phyloP scores from a whole-genome alignment of 1,140 invertebrate species.

The Musca domestica region DNA sequence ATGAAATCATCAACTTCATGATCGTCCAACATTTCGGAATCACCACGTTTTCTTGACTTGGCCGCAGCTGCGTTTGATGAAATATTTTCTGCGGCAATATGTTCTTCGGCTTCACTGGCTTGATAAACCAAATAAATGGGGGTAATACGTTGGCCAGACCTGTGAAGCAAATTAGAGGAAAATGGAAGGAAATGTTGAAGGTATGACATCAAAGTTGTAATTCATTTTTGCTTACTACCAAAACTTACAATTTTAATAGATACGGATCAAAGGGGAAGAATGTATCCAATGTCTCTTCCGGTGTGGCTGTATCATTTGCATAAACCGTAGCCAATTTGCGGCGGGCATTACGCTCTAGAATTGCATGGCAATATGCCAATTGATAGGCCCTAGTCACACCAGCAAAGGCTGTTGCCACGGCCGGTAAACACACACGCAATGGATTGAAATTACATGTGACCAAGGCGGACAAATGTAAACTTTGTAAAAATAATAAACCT shows the following conservation, averaged over 20 bases:
- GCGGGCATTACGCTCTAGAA: constrained; percentile 82
- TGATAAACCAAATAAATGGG: constrained; percentile 55
- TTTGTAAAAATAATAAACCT: constrained; percentile 77
- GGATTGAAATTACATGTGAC: constrained; percentile 84
- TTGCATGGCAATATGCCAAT: constrained; percentile 85
- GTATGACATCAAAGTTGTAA: not conserved
- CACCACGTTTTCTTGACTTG: constrained; percentile 48
- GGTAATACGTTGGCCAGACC: constrained; percentile 53
- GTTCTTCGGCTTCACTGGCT: constrained; percentile 39
- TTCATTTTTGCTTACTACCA: not conserved
- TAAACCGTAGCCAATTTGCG: constrained; percentile 62
- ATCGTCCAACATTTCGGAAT: constrained; percentile 48
- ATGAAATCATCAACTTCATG: constrained; percentile 45
- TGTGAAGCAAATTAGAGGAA: constrained; percentile 14
- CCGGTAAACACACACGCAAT: constrained; percentile 71
- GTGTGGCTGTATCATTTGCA: constrained; percentile 53
- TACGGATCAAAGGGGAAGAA: constrained; percentile 85
- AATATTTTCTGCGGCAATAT: not conserved
- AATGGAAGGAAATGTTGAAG: not conserved
- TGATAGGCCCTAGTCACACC: constrained; percentile 82
- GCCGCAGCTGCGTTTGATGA: not conserved
- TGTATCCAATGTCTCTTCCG: constrained; percentile 60
- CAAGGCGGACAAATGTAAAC: constrained; percentile 78
- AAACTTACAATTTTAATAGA: constrained; percentile 57
- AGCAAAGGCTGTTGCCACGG: constrained; percentile 81